A percentile compares a stretch with the other conserved stretches of the same genome.
Conservation (phyloP, 2,797 vertebrate species). For the Crocidura indochinensis region DNA sequence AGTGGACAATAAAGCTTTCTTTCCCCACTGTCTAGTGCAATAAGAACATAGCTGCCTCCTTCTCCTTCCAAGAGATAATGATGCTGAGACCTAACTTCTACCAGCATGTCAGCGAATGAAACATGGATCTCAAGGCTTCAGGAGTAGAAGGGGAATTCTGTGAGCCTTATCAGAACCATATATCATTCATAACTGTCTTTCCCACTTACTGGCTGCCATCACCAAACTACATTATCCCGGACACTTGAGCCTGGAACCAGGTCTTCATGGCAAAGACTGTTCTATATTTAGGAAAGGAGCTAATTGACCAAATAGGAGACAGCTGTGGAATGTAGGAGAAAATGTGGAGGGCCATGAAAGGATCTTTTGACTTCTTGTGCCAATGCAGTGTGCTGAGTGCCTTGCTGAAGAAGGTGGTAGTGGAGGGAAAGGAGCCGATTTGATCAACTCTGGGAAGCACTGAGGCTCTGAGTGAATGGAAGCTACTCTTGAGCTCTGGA, state of each 20-base stretch:
- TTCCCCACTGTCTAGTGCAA: not conserved
- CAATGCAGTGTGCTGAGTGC: not conserved
- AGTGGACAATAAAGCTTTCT: not conserved
- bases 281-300: too few relatives aligned
- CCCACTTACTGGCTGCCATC: not conserved
- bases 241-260: not conserved
- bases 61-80: not conserved
- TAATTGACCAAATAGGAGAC: not conserved
- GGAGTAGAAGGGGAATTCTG: not conserved
- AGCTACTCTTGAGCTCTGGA: rapidly evolving
- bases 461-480: not conserved
- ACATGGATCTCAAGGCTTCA: not conserved
- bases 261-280: not conserved
- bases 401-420: not conserved
- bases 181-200: not conserved
- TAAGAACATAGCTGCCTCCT: not conserved
- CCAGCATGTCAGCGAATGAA: not conserved
- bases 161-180: not conserved
- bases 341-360: not conserved
- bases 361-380: not conserved
- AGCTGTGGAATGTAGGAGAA: not conserved
- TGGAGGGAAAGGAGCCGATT: not conserved
- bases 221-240: not conserved
- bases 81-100: not conserved
- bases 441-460: not conserved